These are phyloP conservation scores for Actenoides lindsayi DNA, from an alignment of 2,113 vertebrate genomes.

Conservation along the genomic window DNA sequence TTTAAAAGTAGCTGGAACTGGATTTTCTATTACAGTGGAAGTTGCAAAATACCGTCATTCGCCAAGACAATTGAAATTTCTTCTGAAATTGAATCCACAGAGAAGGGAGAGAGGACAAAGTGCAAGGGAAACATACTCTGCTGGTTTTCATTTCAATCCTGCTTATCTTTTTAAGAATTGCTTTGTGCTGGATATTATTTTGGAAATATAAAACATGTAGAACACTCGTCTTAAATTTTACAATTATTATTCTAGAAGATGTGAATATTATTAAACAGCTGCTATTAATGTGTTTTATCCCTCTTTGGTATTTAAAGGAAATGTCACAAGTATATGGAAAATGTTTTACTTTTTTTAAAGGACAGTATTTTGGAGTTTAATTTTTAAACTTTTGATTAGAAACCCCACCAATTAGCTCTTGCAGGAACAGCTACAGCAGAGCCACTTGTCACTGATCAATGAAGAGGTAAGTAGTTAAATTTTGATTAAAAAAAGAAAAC, in stretches of 20 bases:
- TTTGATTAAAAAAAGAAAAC: not conserved
- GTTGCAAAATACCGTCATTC: not conserved
- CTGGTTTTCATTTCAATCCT: not conserved
- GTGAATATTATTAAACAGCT: not conserved
- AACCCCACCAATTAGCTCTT: not conserved
- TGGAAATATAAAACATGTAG: accelerated
- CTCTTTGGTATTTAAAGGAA: not conserved
- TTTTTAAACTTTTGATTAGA: not conserved
- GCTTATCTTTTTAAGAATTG: not conserved
- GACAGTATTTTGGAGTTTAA: not conserved
- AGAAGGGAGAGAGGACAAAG: not conserved
- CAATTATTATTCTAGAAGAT: not conserved
- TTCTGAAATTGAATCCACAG: not conserved
- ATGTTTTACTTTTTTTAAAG: not conserved
- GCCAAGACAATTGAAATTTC: not conserved
- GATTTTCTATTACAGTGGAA: not conserved
- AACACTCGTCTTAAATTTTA: accelerated
- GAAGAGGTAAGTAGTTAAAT: not conserved
- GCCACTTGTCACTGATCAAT: not conserved
- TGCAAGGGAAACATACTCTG: not conserved
- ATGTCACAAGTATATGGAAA: not conserved
- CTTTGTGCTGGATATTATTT: not conserved
- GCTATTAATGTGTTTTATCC: not conserved
- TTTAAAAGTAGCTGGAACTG: not conserved
- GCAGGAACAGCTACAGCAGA: not conserved